These are phyloP conservation scores for Hucho hucho DNA, from an alignment of 2,113 vertebrate genomes.

Conservation along the genomic window DNA sequence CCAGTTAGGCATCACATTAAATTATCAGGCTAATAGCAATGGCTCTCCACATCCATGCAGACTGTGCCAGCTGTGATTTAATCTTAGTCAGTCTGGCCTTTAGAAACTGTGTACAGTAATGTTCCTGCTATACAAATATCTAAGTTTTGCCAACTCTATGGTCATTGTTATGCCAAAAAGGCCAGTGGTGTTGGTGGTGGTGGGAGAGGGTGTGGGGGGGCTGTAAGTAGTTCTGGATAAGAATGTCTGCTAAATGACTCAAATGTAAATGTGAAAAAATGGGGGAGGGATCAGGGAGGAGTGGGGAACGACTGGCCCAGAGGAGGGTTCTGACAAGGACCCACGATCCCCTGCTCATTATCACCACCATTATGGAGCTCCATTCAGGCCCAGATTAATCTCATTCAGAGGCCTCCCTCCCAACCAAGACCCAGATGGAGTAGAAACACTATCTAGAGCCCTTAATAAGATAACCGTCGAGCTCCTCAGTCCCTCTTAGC, in stretches of 20 bases:
- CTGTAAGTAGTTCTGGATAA: background rate
- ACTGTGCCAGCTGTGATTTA: slow-evolving; percentile 36
- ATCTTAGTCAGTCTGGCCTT: slow-evolving; percentile 18
- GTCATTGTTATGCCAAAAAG: background rate
- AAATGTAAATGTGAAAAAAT: background rate
- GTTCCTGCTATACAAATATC: slow-evolving; percentile 23
- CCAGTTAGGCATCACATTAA: slow-evolving; percentile 18
- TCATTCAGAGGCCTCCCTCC: slow-evolving; percentile 62
- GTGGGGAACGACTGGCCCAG: slow-evolving; percentile 42
- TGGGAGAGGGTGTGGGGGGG: background rate
- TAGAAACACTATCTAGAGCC: slow-evolving; percentile 67
- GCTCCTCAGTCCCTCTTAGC: slow-evolving; percentile 71
- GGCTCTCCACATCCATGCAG: slow-evolving; percentile 25
- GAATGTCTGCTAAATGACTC: background rate
- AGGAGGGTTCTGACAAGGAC: slow-evolving; percentile 58
- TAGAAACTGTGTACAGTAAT: slow-evolving; percentile 38
- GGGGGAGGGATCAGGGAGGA: slow-evolving; percentile 27
- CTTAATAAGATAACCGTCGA: slow-evolving; percentile 77
- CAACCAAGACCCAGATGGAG: slow-evolving; percentile 65
- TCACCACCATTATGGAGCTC: slow-evolving; percentile 61
- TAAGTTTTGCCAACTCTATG: slow-evolving; percentile 21
- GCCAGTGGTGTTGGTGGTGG: slow-evolving; percentile 36
- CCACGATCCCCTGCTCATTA: slow-evolving; percentile 65
- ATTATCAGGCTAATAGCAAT: slow-evolving; percentile 24
- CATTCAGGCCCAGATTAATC: slow-evolving; percentile 73